Evolutionary conservation across 2,113 vertebrate genomes (phyloP), one percentile per base, ranked within the genome.

Genomic region (Neomonachus schauinslandi): DNA sequence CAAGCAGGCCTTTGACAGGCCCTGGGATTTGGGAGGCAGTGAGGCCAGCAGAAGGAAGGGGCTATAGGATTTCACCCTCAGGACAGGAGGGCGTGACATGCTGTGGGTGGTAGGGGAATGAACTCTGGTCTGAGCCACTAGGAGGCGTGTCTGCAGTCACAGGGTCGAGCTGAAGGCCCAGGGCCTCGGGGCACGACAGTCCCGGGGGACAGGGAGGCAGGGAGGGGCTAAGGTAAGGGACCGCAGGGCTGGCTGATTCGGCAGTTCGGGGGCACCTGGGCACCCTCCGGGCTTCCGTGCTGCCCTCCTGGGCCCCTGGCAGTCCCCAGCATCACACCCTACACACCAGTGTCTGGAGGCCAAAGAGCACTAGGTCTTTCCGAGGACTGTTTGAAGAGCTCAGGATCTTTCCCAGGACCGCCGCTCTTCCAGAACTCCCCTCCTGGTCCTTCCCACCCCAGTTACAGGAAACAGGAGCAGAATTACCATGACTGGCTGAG

Each of bases 1-100:
- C 57, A 0, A 5, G 76, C n/a, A 1, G 26, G 24, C 55, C 5
- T 0, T 0, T 0, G n/a, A 7, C 0, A 0, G 24, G 53, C 13
- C 36, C 80, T 19, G 67, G 59, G 16, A 7, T 21, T 11, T 31
- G 0, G 22, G 42, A 51, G 83, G 18, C 39, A 2, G 19, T 4
- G 4, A 7, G 12, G n/a, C 51, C 0, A 1, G 13, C 4, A 0
- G 19, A 4, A 57, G 57, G 24, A 14, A 5, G 53, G 55, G 36
- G n/a, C 1, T 36, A 9, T 10, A 33, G 57, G 53, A 11, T 0
- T 0, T 67, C 36, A 18, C 7, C 63, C 31, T 26, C 72, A 12
- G 51, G 7, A 12, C 11, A 19, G 63, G 28, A 42, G 13, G 57
- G 14, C 2, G 4, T 22, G 46, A 14, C 1, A 2, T 7, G 15